These are phyloP conservation scores for Hylia prasina DNA, from an alignment of 2,113 vertebrate genomes.

Conservation along the genomic window DNA sequence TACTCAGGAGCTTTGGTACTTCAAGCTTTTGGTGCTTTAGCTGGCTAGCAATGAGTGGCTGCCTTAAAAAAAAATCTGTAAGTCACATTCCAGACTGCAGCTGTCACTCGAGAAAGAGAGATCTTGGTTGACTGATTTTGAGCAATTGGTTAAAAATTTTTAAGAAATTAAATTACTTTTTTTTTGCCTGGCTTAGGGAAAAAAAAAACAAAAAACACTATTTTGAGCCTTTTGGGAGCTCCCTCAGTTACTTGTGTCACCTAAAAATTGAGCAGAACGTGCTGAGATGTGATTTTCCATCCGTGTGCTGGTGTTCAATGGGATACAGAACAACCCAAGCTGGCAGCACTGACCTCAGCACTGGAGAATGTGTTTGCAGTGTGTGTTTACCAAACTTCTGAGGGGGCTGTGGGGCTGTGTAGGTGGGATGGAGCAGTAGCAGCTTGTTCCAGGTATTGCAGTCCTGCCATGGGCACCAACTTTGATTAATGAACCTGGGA, in stretches of 20 bases:
- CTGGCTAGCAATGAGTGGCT: not conserved
- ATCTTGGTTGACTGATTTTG: not conserved
- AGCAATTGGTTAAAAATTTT: not conserved
- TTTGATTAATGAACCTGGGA: not conserved
- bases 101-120: not conserved
- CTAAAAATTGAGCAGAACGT: fast-evolving
- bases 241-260: not conserved
- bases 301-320: fast-evolving
- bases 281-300: not conserved
- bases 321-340: not conserved
- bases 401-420: not conserved
- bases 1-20: not conserved
- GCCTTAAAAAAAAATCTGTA: not conserved
- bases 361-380: not conserved
- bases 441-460: not conserved
- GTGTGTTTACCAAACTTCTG: not conserved
- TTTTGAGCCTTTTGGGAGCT: not conserved
- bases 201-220: fast-evolving
- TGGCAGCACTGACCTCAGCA: not conserved
- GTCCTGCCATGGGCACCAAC: not conserved
- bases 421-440: conserved; percentile 4
- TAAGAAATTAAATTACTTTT: not conserved
- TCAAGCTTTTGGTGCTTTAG: not conserved
- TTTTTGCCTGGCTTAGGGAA: not conserved
- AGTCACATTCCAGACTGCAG: not conserved